Evolutionary conservation across 1,140 invertebrate species (phyloP), one percentile per base, ranked within the genome.

Genomic region (Habropoda laboriosa): DNA sequence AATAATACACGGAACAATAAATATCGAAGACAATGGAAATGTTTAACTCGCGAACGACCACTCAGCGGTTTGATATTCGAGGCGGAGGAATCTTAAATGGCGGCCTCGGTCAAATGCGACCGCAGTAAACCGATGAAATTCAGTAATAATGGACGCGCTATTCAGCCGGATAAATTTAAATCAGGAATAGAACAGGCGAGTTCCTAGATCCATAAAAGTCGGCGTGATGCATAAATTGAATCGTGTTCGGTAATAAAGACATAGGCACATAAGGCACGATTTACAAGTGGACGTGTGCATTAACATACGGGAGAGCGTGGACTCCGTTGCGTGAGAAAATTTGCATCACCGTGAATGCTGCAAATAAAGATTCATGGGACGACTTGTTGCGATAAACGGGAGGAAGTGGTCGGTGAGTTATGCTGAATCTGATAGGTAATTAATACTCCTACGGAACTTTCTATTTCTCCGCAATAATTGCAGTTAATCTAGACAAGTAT

Each of bases 171-270:
- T 64, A 30, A 45, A 64, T 30, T 42, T 47, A 30, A 47, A 64
- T 64, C 42, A 64, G 47, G 61, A 64, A 47, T 64, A 64, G 42
- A 64, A 64, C 42, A 47, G 16, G 47, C 42, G 61, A 12, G 16
- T 3, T 5, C 3, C 24, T 4, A 4, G 5, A 30, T 30, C 61
- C 42, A 27, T 64, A 47, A 64, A 47, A 64, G 27, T 47, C 16
- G 61, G 3, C 42, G 40, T n/a, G 38, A 64, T 64, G 40, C 42
- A 30, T 64, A 64, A 47, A 64, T 64, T 64, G 42, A 47, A 64
- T 47, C 27, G 42, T 16, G 42, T 16, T 18, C 61, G 32, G 61
- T 47, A 64, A 47, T 64, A 64, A 64, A 64, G 40, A 47, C 40
- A 30, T 7, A 2, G 61, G 61, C 10, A 24, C 61, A 63, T 45